A percentile compares a stretch with the other conserved stretches of the same genome.
Evolutionary conservation across 1,140 invertebrate genomes (phyloP).

Genomic region (Acyrthosiphon pisum): DNA sequence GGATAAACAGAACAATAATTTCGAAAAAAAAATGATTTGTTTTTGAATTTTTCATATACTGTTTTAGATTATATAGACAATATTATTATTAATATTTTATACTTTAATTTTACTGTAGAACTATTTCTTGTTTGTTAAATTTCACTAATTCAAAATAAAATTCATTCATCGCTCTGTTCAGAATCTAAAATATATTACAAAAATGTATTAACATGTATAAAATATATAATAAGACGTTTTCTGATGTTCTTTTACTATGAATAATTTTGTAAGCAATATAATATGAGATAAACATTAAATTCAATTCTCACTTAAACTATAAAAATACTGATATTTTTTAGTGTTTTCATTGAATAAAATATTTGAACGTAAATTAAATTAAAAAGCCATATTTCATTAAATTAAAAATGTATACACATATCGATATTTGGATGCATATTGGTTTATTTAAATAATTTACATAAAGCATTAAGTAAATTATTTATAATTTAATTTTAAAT

Average conservation of each 20-base stretch:
- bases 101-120: not conserved
- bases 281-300: not conserved
- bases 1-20: not conserved
- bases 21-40: not conserved
- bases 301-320: not conserved
- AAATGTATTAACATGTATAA: not conserved
- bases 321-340: not conserved
- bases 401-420: not conserved
- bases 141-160: not conserved
- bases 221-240: not conserved
- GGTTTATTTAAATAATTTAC: not conserved
- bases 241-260: not conserved
- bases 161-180: not conserved
- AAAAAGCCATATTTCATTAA: not conserved
- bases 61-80: not conserved
- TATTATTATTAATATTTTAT: not conserved
- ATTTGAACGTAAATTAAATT: not conserved
- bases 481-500: constrained; percentile 15
- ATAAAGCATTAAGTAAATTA: not conserved
- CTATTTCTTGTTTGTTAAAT: not conserved
- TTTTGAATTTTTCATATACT: not conserved
- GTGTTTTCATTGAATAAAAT: not conserved
- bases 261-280: not conserved
- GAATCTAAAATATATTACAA: not conserved
- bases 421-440: not conserved